A percentile compares a stretch with the other conserved stretches of the same genome.
Evolutionary conservation across 2,113 vertebrate species (phyloP).

Genomic region (Chamaea fasciata): DNA sequence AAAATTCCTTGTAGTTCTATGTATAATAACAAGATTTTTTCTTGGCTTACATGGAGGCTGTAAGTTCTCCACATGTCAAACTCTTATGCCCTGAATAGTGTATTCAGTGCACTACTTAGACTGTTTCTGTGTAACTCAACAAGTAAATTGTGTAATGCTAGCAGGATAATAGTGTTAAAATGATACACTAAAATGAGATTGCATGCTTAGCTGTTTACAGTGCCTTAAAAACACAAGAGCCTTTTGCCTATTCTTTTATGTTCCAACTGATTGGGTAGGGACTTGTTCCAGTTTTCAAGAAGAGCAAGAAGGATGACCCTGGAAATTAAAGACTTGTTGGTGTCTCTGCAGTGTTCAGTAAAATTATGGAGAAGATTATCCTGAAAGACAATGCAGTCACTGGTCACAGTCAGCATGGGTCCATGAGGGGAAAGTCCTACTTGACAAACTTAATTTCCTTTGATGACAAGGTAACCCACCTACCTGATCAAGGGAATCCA

Average conservation of each 20-base stretch:
- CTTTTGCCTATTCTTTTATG: background rate
- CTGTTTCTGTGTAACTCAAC: background rate
- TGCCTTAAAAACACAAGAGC: background rate
- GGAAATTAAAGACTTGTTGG: background rate
- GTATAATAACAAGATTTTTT: background rate
- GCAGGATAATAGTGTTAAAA: background rate
- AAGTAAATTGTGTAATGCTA: background rate
- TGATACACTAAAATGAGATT: background rate
- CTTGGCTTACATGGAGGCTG: background rate
- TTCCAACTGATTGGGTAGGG: background rate
- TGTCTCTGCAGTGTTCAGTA: background rate
- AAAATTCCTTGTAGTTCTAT: slow-evolving; percentile 24
- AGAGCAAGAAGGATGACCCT: background rate
- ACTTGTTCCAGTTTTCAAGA: background rate
- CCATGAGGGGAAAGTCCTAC: background rate
- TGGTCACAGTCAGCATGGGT: background rate
- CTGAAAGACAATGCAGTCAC: background rate
- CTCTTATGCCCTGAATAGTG: background rate
- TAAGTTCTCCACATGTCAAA: background rate
- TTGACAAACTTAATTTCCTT: background rate
- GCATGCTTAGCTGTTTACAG: background rate
- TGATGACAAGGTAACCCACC: background rate
- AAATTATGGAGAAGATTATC: background rate
- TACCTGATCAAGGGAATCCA: background rate
- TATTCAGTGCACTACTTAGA: background rate